Evolutionary conservation across 2,113 vertebrate genomes (phyloP), one percentile per base, ranked within the genome.

Genomic region (Eulacestoma nigropectus): DNA sequence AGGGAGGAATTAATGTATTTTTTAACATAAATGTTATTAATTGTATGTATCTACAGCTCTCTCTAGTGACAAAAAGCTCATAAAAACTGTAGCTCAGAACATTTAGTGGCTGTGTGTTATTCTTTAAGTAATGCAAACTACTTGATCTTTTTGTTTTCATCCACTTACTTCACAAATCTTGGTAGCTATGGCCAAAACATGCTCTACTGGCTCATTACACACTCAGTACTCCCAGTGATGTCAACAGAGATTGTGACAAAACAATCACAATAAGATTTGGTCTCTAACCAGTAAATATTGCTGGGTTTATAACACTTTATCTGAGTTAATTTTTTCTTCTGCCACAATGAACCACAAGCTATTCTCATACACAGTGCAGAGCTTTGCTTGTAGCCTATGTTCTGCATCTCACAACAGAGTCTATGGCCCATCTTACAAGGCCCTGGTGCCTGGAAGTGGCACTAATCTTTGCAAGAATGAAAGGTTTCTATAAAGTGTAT

Each of bases 11-110:
- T 49, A 74, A 87, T 78, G 29, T 74, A 55, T 79, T 95, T 95
- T 96, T 85, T 59, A 88, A 72, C 64, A 75, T 93, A 78, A 93
- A 68, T 78, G 4, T 78, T 94, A 86, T 91, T 97, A 96, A 93
- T 80, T 90, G 26, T 73, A 64, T 53, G 44, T 78, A 89, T 95
- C 75, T 90, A 72, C 64, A 94, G 64, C 81, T 96, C 87, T 96
- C 94, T 95, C 92, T 94, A 91, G 75, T 86, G 91, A 93, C 74
- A 94, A 92, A 75, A 91, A 79, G 7, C 57, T 94, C 80, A 65
- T 92, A 55, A 95, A 95, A 96, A 76, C 69, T 84, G 60, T 84
- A 87, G 32, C 50, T 73, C 46, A 84, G 63, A 91, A 56, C 32
- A 80, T 87, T 91, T 93, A 68, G 37, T 29, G 53, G 9, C 53